Base-by-base conservation (phyloP, 1,140 invertebrate genomes). In the Caenorhabditis briggsae region DNA sequence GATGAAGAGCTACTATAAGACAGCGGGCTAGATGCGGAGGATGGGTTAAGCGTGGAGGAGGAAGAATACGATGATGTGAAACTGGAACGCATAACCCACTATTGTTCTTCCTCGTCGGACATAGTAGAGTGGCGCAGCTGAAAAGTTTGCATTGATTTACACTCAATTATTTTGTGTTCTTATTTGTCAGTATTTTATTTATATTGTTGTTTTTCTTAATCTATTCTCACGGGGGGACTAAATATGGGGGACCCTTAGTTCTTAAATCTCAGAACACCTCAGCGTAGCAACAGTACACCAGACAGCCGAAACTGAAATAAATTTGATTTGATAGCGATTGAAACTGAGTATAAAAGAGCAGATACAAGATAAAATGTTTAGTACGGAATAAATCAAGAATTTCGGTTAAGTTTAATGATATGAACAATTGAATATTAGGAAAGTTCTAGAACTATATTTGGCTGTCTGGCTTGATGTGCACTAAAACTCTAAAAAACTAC, bases 31-130 rank as follows among this genome's bases (percentile, higher is more conserved):
- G 84, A 74, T 14, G 74, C 50, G 53, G 84, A 70, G 56, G 84
- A 82, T 8, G 59, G 74, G 55, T 56, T 74, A 56, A 74, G 84
- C 59, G 84, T 74, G 41, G 50, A 74, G 84, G 84, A 85, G 55
- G 61, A 61, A 70, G 50, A 82, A 61, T 85, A 70, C 25, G 84
- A 74, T 41, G 84, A 85, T 61, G 74, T 85, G 74, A 85, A 59
- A 83, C 82, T 83, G 53, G 84, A 85, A 64, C 84, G 74, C 61
- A 85, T 74, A 70, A 85, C 84, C 74, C 84, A 85, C 84, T 85
- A 85, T 64, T 70, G 59, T 85, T 85, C 84, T 82, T 85, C 84
- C 74, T 85, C 84, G 84, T 82, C 64, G 46, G 84, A 85, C 84
- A 85, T 85, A 61, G 43, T 85, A 83, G 82, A 58, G 55, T 83